Evolutionary conservation across 1,140 invertebrate genomes (phyloP).

Genomic region (Holcopasites calliopsidis): DNA sequence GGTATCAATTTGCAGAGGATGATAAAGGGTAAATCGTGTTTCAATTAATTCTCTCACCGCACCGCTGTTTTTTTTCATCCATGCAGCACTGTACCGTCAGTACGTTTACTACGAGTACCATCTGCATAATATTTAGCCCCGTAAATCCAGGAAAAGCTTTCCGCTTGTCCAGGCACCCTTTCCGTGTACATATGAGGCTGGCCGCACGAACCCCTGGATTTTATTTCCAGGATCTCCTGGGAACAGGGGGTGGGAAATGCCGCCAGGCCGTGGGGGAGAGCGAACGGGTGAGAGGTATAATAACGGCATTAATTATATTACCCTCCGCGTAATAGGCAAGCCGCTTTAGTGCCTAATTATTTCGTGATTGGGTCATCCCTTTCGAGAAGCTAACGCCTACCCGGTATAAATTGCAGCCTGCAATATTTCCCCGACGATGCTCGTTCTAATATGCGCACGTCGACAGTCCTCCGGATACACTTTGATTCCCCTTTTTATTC

Average conservation of each 20-base stretch:
- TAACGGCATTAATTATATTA: conserved; percentile 45
- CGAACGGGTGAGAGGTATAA: conserved; percentile 20
- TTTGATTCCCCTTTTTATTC: background rate
- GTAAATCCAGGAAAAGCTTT: conserved; percentile 66
- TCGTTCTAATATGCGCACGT: background rate
- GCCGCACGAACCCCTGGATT: conserved; percentile 54
- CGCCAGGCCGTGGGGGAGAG: background rate
- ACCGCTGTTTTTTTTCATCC: conserved; percentile 30
- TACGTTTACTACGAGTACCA: conserved; percentile 69
- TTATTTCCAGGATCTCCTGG: conserved; percentile 52
- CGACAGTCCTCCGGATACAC: too few relatives aligned
- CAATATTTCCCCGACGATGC: conserved; percentile 11
- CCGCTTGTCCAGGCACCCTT: conserved; percentile 30
- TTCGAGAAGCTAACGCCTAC: conserved; percentile 10
- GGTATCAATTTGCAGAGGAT: conserved; percentile 4
- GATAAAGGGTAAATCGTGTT: too few relatives aligned
- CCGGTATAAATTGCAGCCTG: conserved; percentile 20
- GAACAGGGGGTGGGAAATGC: background rate
- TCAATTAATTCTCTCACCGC: too few relatives aligned
- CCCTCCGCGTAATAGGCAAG: conserved; percentile 17
- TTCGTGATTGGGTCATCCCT: conserved; percentile 28
- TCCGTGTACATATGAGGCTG: conserved; percentile 30
- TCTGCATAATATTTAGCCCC: conserved; percentile 71
- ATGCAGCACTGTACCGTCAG: conserved; percentile 49
- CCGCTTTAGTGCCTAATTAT: conserved; percentile 41